Percentiles rank a stretch among this genome's conserved stretches.
Conservation (phyloP, 1,140 invertebrate species). For the Muscidifurax raptorellus region DNA sequence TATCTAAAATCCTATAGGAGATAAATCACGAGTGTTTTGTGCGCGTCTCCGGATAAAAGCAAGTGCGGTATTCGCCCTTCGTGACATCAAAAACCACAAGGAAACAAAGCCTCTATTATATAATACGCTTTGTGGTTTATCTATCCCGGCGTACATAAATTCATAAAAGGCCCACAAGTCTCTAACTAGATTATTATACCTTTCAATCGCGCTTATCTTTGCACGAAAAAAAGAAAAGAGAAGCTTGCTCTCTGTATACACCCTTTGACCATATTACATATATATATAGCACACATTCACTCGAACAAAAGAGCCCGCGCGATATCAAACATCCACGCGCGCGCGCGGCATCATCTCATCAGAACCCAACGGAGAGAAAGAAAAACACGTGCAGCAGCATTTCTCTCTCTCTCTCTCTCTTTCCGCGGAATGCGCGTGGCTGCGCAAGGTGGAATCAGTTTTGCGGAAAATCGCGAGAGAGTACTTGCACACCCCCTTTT, state of each 20-base stretch:
- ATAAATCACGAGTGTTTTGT: neutral
- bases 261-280: slow-evolving; percentile 18
- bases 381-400: neutral
- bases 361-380: neutral
- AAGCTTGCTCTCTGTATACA: neutral
- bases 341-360: neutral
- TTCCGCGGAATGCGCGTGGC: neutral
- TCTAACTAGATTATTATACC: slow-evolving; percentile 30
- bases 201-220: slow-evolving; percentile 9
- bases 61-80: slow-evolving; percentile 9
- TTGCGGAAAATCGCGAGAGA: slow-evolving; percentile 46
- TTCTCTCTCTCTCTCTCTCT: too few species aligned
- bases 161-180: neutral
- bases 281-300: neutral
- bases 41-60: neutral
- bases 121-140: neutral
- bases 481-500: neutral
- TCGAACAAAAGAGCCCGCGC: neutral
- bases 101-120: too few species aligned
- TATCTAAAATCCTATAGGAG: too few species aligned
- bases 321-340: neutral
- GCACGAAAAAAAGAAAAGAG: neutral
- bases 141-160: neutral
- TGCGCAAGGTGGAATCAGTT: slow-evolving; percentile 34
- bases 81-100: neutral